Base-by-base conservation (phyloP, 2,797 vertebrate species). In the Phyllotis vaccarum region DNA sequence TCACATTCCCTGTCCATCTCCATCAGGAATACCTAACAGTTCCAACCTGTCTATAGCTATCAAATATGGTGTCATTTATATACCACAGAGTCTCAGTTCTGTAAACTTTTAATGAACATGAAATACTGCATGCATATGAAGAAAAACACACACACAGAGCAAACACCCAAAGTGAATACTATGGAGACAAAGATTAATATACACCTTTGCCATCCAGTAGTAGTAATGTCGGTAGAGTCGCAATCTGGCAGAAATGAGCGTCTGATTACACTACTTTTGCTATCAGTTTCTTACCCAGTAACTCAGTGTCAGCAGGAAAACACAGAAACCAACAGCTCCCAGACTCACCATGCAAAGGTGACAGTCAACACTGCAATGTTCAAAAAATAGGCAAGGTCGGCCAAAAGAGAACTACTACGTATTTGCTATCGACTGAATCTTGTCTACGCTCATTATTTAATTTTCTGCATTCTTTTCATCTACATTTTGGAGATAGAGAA, bases 1-100 rank as follows among this genome's bases (percentile, higher is more conserved):
- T 95, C 96, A 91, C 94, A 97, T 92, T 93, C 90, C 78, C 91
- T 88, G 52, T 80, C 29, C 93, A 54, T 93, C 68, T 93, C 78
- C 72, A 92, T 46, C 76, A 96, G 81, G 78, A 89, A 80, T 89
- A 92, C 62, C 96, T 43, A 92, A 87, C 60, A 85, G 89, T 95
- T 95, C 70, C 76, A 89, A 85, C 74, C n/a, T 88, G 34, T 56
- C 95, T 86, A 76, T 9, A 24, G n/a, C 58, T 60, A 40, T 22
- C 27, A 66, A 86, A 70, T 27, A 54, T 10, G 19, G 46, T 37
- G 31, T 43, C 62, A 72, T 6, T 54, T 70, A 34, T 3, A 3
- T 43, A 75, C 64, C 49, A 58, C 5, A 88, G 82, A 86, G 54
- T 49, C 31, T n/a, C 29, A 72, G 3, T 85, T 85, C 66, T 82